Evolutionary conservation across 2,113 vertebrate genomes (phyloP).

Genomic region (Lophius piscatorius): DNA sequence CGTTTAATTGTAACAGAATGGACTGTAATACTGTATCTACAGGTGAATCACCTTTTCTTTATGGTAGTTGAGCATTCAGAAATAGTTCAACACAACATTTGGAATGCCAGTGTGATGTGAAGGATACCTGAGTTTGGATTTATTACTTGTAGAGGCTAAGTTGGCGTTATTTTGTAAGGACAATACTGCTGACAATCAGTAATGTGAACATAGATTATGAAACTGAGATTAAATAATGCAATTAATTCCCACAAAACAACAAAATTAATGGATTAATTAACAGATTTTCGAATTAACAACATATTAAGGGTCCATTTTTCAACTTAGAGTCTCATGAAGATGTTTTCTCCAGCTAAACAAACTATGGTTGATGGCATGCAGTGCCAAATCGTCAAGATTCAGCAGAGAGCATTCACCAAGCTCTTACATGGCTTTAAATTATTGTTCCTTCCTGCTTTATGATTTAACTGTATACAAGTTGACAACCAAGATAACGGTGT

Average conservation of each 20-base stretch:
- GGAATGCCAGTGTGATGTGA: constrained; percentile 3
- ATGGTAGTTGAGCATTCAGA: constrained; percentile 20
- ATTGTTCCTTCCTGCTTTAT: constrained; percentile 49
- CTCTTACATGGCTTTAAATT: constrained; percentile 53
- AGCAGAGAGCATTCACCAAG: constrained; percentile 53
- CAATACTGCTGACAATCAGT: constrained; percentile 34
- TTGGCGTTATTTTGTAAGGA: constrained; percentile 18
- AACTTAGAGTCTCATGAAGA: constrained; percentile 23
- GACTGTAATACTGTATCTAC: constrained; percentile 37
- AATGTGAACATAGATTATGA: constrained; percentile 30
- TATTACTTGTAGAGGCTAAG: constrained; percentile 22
- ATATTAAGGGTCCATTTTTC: constrained; percentile 23
- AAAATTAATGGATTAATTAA: constrained; percentile 41
- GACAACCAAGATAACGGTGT: constrained; percentile 47
- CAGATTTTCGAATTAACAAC: constrained; percentile 29
- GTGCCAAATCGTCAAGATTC: constrained; percentile 48
- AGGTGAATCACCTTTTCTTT: constrained; percentile 34
- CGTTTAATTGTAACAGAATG: constrained; percentile 44
- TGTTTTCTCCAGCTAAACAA: constrained; percentile 18
- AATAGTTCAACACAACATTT: not conserved
- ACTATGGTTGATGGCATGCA: constrained; percentile 36
- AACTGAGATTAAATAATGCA: constrained; percentile 26
- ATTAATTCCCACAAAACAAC: constrained; percentile 34
- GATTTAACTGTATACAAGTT: constrained; percentile 51
- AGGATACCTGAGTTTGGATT: constrained; percentile 20